Evolutionary conservation across 2,797 vertebrate genomes (phyloP), one percentile per base, ranked within the genome.

Genomic region (Echeneis naucrates): DNA sequence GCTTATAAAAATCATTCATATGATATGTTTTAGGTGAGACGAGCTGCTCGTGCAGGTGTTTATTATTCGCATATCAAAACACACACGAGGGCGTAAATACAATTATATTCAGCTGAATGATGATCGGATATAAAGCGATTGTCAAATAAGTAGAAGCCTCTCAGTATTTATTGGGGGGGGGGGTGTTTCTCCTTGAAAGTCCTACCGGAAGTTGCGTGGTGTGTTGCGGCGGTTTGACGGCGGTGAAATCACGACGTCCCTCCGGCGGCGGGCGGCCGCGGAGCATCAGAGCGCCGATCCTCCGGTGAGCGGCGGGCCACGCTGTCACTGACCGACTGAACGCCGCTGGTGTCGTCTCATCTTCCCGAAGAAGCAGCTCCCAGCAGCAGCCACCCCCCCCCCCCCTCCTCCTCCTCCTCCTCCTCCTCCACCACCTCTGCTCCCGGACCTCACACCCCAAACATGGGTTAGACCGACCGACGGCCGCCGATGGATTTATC

Each of bases 401-500:
- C n/a, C n/a, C n/a, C n/a, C n/a, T n/a, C n/a, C n/a, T n/a, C n/a
- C n/a, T n/a, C n/a, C n/a, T n/a, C n/a, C n/a, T n/a, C n/a, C n/a
- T n/a, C n/a, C n/a, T n/a, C n/a, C n/a, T n/a, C n/a, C n/a, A n/a
- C n/a, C n/a, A n/a, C n/a, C n/a, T n/a, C n/a, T n/a, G n/a, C n/a
- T 72, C 45, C 24, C 75, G 69, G 14, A 60, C 68, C 64, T 54
- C 78, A n/a, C 37, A 65, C 58, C 82, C n/a, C 89, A 90, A 90
- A 63, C 66, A 95, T 95, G 94, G 95, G 94, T 93, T 95, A 95
- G 89, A n/a, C n/a, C 73, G 45, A 57, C n/a, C n/a, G 71, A 73
- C 45, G 66, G 81, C 79, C 69, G 74, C 77, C 51, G 35, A 77
- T 82, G 91, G 91, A 93, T 88, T n/a, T 88, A 89, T 85, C 84